Base-by-base conservation (phyloP, 2,888 invertebrate species). In the Lithophane semibrunnea region DNA sequence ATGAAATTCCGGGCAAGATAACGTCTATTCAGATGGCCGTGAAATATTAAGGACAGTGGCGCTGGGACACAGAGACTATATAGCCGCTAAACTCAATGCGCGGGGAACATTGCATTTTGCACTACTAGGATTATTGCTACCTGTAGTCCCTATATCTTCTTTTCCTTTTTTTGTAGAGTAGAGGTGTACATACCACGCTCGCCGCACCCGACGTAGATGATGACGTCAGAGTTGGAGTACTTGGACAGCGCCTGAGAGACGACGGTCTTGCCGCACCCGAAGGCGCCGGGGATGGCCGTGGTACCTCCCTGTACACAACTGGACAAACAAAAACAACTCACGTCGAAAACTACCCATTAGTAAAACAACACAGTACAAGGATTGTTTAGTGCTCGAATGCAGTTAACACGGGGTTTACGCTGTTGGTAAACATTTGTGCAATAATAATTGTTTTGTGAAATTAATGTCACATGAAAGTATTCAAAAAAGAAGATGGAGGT, bases 231-330 rank as follows among this genome's bases (percentile, higher is more conserved):
- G 97, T 99, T 99, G 93, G 99, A 99, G 97, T 99, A 99, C 96
- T 99, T 99, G 91, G 99, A 99, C 82, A 99, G 97, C 3, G 99
- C 99, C 97, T 99, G 99, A 10, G 99, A 99, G 97, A 99, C 99
- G 92, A 99, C 99, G 95, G 99, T 99, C 97, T 99, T 99, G 91
- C 99, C 99, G 96, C 99, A 99, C 95, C 99, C 99, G 97, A 99
- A 99, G 92, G 99, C 99, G 79, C 99, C 99, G 91, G 99, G 99
- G 96, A 99, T 99, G 92, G 99, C 99, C 3, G 99, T 99, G 63
- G 99, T 99, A 85, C 99, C 99, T 84, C 99, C 99, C 96, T 99
- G 99, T 42, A 99, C 99, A 94, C 99, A 99, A 9, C 98, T 99
- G 94, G 0, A 90, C 49, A 24, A n/a, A 67, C 42, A 49, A 10